Base-by-base conservation (phyloP, 2,113 vertebrate species). In the Leucoraja erinaceus region DNA sequence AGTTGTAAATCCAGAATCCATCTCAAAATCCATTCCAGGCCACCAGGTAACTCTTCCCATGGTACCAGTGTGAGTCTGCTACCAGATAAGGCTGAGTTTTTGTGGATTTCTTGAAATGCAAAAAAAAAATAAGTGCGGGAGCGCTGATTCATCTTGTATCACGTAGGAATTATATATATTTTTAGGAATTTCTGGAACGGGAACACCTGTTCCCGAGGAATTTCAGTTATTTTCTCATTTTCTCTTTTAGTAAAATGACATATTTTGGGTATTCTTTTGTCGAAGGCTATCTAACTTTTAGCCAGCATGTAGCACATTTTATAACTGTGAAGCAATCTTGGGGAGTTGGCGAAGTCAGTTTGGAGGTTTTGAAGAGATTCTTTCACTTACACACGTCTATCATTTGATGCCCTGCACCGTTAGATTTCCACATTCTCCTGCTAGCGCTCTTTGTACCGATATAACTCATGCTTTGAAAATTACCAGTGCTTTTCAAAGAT, bases 1-100 rank as follows among this genome's bases (percentile, higher is more conserved):
- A 47, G 72, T 74, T 22, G 90, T 47, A 38, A 72, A 74, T 74
- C 90, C 90, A 91, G 66, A 91, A 91, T 91, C 90, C 90, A 91
- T 8, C 54, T 47, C 47, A 25, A 91, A 91, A 91, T 91, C 68
- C 33, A 91, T 54, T 91, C 18, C 68, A 74, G 33, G 31, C 28
- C 90, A 74, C 68, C 3, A 28, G 72, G 31, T 31, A 28, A 72
- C 8, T 91, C 38, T 74, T 72, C 90, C 7, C 20, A 18, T 63
- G 31, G 12, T 56, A n/a, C 66, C 90, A 91, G 63, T 38, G 47
- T 33, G 70, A 72, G 66, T 91, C 38, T 16, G 66, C 56, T 91
- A 12, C 90, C 66, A 91, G 90, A 91, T 72, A 38, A 72, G 31
- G 33, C 47, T 54, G 33, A 72, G 4, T 54, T 72, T 91, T 54